Base-by-base conservation (phyloP, 30 jellyfish, hydroid and myxozoan species). In the Pelagia noctiluca region DNA sequence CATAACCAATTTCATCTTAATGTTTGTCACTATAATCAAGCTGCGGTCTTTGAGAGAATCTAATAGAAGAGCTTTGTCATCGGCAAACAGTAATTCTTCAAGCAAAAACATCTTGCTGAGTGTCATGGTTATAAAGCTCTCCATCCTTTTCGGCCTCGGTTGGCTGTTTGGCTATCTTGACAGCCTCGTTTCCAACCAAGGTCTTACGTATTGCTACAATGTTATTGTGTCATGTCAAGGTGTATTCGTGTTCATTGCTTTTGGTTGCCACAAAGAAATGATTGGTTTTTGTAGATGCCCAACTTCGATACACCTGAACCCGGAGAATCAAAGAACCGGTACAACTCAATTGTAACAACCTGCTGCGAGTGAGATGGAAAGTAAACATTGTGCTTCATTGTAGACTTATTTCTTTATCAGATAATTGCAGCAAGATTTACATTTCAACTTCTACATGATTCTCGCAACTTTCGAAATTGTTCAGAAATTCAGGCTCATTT, bases 141-240 rank as follows among this genome's bases (percentile, higher is more conserved):
- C 93, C 13, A 47, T 72, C 13, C 46, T 83, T 53, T 70, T 72
- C 18, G 93, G 86, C 0, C 19, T 83, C 25, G 93, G 93, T 3
- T 83, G 93, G 93, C 1, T 70, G 3, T 1, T 83, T 19, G 93
- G 93, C 4, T 83, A 66, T 46, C 22, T 83, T 31, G 80, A 63
- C 12, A 69, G 75, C n/a, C n/a, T 67, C 23, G 54, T 30, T 22
- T 61, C 21, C 35, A 83, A 68, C 65, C 53, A 60, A 35, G 82
- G 81, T 0, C 28, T 83, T 86, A 31, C 19, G 21, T 70, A 69
- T 35, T 67, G 75, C 65, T 83, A 52, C 63, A 33, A 62, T 29
- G 57, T 83, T 0, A 30, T 83, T 0, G 38, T 63, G 19, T 50
- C 87, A 1, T 68, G 70, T 26, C 93, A 83, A 54, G 93, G 93